Evolutionary conservation across 2,888 invertebrate species (phyloP).

Genomic region (Drosophila lacicola): DNA sequence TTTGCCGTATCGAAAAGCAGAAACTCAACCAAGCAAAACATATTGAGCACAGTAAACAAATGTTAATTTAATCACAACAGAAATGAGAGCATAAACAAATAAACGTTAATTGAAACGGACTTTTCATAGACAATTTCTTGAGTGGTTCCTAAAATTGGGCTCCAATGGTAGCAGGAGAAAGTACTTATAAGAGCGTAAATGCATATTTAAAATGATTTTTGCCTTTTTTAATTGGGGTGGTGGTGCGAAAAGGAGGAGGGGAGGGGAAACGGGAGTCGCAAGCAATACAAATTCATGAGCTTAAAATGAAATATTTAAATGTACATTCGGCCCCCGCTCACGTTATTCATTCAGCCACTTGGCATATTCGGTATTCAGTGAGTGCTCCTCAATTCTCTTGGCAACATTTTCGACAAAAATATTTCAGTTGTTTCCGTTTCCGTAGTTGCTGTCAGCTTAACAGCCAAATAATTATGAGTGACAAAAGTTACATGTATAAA

Average conservation of each 20-base stretch:
- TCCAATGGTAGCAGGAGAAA: constrained; percentile 1
- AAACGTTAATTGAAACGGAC: constrained; percentile 56
- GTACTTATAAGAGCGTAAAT: constrained; percentile 56
- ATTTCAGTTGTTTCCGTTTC: constrained; percentile 75
- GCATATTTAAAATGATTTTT: constrained; percentile 65
- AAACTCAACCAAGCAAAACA: constrained; percentile 55
- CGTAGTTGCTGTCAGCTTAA: constrained; percentile 55
- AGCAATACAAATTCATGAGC: constrained; percentile 74
- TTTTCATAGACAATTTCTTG: constrained; percentile 35
- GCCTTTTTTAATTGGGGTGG: constrained; percentile 19
- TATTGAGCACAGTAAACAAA: constrained; percentile 66
- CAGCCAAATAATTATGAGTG: constrained; percentile 79
- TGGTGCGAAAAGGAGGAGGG: too few species aligned
- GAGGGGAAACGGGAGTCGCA: not conserved
- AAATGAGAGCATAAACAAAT: constrained; percentile 56
- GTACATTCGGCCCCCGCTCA: constrained; percentile 35
- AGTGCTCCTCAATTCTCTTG: constrained; percentile 50
- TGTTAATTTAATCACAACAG: constrained; percentile 72
- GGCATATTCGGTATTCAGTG: constrained; percentile 46
- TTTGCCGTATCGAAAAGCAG: not conserved
- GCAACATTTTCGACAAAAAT: constrained; percentile 61
- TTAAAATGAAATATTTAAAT: constrained; percentile 74
- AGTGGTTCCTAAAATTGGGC: constrained; percentile 41
- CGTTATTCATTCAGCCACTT: constrained; percentile 34
- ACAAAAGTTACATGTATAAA: constrained; percentile 77